Evolutionary conservation across 1,140 invertebrate species (phyloP).

Genomic region (Pygmarrhopalites habei): DNA sequence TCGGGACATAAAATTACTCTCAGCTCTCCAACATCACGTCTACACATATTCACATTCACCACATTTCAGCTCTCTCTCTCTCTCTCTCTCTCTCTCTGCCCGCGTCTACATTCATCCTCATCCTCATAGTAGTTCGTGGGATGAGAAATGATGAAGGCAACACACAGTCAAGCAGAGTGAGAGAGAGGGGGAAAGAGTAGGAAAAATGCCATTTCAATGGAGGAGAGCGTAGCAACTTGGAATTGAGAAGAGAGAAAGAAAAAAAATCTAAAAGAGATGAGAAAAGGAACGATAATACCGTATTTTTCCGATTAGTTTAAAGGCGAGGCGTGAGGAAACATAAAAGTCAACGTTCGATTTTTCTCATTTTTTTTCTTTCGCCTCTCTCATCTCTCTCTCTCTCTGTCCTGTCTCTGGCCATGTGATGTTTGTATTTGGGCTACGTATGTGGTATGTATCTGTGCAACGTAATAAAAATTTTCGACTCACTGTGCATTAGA

Average conservation of each 20-base stretch:
- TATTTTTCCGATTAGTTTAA: conserved; percentile 16
- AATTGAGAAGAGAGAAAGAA: too few relatives aligned
- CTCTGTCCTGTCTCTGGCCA: background rate
- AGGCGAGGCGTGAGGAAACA: conserved; percentile 18
- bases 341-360: conserved; percentile 11
- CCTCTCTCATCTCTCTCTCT: background rate
- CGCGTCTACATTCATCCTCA: background rate
- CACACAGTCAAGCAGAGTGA: background rate
- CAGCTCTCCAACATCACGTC: background rate
- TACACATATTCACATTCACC: background rate
- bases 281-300: background rate
- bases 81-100: background rate
- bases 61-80: too few relatives aligned
- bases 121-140: background rate
- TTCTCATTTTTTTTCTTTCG: conserved; percentile 1
- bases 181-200: background rate
- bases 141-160: background rate
- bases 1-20: background rate
- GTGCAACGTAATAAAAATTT: too few relatives aligned
- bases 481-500: too few relatives aligned
- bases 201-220: too few relatives aligned
- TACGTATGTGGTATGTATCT: too few relatives aligned
- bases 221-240: too few relatives aligned
- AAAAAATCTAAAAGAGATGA: too few relatives aligned
- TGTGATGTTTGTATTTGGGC: too few relatives aligned